Evolutionary conservation across 1,140 invertebrate species (phyloP).

Genomic region (Sitobion miscanthi): DNA sequence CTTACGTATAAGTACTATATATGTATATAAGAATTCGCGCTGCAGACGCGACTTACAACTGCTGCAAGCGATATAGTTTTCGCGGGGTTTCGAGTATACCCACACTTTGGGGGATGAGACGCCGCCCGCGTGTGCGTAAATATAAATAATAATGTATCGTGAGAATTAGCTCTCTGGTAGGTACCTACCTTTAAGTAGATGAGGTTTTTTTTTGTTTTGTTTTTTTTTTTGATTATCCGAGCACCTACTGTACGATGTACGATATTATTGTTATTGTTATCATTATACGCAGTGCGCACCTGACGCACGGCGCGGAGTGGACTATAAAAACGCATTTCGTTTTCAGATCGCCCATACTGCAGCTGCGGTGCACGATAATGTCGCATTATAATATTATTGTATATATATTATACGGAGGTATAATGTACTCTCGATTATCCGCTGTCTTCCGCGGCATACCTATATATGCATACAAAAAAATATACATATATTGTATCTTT

Average conservation of each 20-base stretch:
- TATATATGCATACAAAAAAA: too few relatives aligned
- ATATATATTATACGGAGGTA: too few relatives aligned
- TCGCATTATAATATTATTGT: background rate
- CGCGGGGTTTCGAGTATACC: too few relatives aligned
- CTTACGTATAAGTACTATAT: too few relatives aligned
- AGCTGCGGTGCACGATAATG: background rate
- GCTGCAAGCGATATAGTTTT: too few relatives aligned
- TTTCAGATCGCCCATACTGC: background rate
- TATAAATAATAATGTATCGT: background rate
- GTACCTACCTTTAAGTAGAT: background rate
- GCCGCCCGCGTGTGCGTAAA: too few relatives aligned
- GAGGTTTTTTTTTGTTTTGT: background rate
- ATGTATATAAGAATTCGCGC: too few relatives aligned
- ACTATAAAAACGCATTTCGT: background rate
- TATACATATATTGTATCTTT: too few relatives aligned
- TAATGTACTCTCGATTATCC: too few relatives aligned
- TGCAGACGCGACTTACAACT: too few relatives aligned
- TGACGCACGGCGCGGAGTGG: background rate
- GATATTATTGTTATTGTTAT: background rate
- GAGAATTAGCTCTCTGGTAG: background rate
- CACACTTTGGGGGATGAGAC: background rate
- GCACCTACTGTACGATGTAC: background rate
- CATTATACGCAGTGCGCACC: background rate
- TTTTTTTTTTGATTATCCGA: background rate
- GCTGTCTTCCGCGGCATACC: too few relatives aligned